Evolutionary conservation across 2,888 invertebrate species (phyloP).

Genomic region (Oligia fasciuncula): DNA sequence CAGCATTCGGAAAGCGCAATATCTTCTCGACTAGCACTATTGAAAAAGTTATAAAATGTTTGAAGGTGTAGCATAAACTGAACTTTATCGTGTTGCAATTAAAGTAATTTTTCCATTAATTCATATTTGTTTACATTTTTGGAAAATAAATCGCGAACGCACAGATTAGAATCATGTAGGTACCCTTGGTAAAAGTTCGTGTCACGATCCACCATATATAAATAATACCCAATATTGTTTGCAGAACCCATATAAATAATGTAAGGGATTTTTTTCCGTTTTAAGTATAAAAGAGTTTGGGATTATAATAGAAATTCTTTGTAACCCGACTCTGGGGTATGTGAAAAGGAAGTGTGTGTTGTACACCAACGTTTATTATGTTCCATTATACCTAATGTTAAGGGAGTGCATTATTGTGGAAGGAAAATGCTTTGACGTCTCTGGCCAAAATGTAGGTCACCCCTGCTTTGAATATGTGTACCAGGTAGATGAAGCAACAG

Average conservation of each 20-base stretch:
- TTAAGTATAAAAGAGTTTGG: constrained; percentile 21
- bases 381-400: constrained; percentile 1
- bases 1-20: too few species aligned
- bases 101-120: too few species aligned
- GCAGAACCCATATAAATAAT: not conserved
- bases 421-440: constrained; percentile 4
- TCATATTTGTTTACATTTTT: too few species aligned
- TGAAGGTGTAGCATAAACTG: too few species aligned
- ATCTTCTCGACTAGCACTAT: too few species aligned
- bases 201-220: not conserved
- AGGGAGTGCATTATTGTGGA: constrained; percentile 10
- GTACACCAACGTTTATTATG: constrained; percentile 8
- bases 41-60: too few species aligned
- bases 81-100: too few species aligned
- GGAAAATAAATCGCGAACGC: too few species aligned
- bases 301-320: constrained; percentile 33
- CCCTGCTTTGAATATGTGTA: not conserved
- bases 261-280: not conserved
- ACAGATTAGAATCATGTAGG: not conserved
- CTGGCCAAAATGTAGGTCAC: not conserved
- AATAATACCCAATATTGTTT: not conserved
- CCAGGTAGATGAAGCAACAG: not conserved
- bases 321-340: not conserved
- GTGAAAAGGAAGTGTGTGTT: constrained; percentile 15
- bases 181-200: not conserved